Evolutionary conservation across 2,888 invertebrate species (phyloP), one percentile per base, ranked within the genome.

Genomic region (Polyploca ridens): DNA sequence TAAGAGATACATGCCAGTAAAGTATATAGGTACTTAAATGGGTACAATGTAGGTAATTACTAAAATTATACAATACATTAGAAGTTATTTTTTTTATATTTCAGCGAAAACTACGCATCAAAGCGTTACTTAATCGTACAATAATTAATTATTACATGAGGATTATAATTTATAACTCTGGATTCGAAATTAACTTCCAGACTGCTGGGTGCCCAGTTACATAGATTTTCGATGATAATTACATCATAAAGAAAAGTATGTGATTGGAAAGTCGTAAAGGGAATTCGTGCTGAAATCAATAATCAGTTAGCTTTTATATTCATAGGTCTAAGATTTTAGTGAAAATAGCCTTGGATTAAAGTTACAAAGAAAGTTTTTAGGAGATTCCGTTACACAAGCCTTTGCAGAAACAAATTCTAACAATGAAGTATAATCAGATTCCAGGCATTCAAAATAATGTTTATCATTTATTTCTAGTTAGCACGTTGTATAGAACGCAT

Each of bases 401-500:
- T 82, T 85, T 84, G 92, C 92, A 76, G 74, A 90, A 91, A 89
- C 81, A 75, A 92, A 86, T 68, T 83, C 86, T 90, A 91, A 92
- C 75, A 84, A 87, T 88, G 85, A 86, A 88, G 80, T 83, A 76
- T 78, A 81, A 85, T 77, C 85, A 82, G 85, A 82, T 84, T 86
- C 80, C 84, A 90, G 89, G 91, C 92, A 89, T 90, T 89, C 81
- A 91, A 92, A 93, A 89, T 88, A 90, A 91, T 77, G 78, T 61
- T 90, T 88, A 90, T 87, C 82, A 85, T 93, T 92, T 90, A 93
- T 89, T 89, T 92, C 94, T 93, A 94, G 88, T 93, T 92, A 91
- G 94, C 92, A 94, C 93, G 93, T 93, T 93, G 93, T 93, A 93
- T 93, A 93, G 92, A 93, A 93, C 93, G 93, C 92, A 91, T 93